Base-by-base conservation (phyloP, 1,140 invertebrate genomes). In the Anadara kagoshimensis region DNA sequence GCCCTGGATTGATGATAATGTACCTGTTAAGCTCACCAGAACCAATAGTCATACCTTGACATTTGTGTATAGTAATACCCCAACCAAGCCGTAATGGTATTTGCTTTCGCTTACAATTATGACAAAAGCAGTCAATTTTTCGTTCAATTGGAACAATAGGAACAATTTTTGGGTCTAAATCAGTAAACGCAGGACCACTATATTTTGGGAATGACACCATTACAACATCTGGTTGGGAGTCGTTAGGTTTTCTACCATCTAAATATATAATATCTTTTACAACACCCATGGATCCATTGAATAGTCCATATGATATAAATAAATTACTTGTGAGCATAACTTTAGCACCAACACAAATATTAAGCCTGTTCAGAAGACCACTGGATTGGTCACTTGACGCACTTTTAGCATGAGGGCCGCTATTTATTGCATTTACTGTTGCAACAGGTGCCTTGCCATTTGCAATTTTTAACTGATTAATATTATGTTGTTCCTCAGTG, bases 31-130 rank as follows among this genome's bases (percentile, higher is more conserved):
- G 10, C 20, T 76, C 73, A 18, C 66, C 67, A 4, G 61, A 18
- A 11, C 79, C 79, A 44, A 80, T 76, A 1, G 79, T 80, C 76
- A 80, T 78, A 1, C 79, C 73, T 69, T 80, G 79, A 26, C 76
- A 78, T 14, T 45, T 14, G 49, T 78, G 79, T 43, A 80, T 78
- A 20, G 79, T 78, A 54, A 67, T 66, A 7, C 47, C 73, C 73
- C 76, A 78, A 1, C 76, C 71, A 29, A 81, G 63, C 3, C 71
- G 26, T 18, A 76, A 51, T 36, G 76, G 76, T 51, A 81, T 51
- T 70, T 80, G 78, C 41, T 44, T 73, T 16, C 66, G 54, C 54
- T 68, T 74, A 41, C 76, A 81, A 0, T 5, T 14, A 63, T 59
- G n/a, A 56, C 70, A 73, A 49, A 1, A 41, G 56, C 69, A 76